phyloP scores from a whole-genome alignment of 2,888 invertebrate genomes.

The Trachelus troglodyta region DNA sequence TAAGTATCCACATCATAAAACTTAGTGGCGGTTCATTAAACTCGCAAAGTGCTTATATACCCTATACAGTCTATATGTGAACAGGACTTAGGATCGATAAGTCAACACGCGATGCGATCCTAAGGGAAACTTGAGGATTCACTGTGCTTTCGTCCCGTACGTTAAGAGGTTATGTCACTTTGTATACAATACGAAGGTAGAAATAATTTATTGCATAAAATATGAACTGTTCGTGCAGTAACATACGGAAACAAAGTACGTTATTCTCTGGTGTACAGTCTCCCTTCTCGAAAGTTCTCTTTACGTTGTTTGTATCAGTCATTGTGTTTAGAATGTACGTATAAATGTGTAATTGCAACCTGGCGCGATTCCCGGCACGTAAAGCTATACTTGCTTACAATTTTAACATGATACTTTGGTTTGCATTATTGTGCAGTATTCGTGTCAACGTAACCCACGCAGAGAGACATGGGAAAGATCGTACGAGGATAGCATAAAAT shows the following conservation, averaged over 20 bases:
- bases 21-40: background rate
- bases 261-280: background rate
- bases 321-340: background rate
- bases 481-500: background rate
- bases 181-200: background rate
- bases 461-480: background rate
- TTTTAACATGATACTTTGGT: background rate
- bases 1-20: background rate
- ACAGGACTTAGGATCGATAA: background rate
- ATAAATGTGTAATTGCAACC: background rate
- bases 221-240: too few relatives aligned
- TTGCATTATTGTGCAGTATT: background rate
- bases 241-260: background rate
- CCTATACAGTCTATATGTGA: background rate
- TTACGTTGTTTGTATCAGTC: background rate
- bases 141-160: background rate
- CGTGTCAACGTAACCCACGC: background rate
- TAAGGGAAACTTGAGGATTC: background rate
- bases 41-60: background rate
- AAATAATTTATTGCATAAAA: background rate
- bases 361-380: background rate
- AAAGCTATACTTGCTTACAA: background rate
- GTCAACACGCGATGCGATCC: background rate
- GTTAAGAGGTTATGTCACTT: background rate
- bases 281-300: background rate